Conservation (phyloP, 1,140 invertebrate species). For the Caenorhabditis elegans region DNA sequence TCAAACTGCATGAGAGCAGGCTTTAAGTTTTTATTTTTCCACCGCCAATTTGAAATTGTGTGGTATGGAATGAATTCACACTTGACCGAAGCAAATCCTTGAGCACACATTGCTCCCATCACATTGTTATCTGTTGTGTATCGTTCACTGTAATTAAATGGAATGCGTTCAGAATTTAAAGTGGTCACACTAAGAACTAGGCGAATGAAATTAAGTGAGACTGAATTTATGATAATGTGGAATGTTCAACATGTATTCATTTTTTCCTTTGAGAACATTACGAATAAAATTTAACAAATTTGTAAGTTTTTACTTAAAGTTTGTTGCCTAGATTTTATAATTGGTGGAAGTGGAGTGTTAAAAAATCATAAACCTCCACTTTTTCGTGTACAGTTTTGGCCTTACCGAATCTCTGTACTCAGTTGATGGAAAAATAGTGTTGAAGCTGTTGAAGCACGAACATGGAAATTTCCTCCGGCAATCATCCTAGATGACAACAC, state of each 20-base stretch:
- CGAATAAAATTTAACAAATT: too few relatives aligned
- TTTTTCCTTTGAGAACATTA: too few relatives aligned
- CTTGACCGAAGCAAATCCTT: not conserved
- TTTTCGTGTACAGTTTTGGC: too few relatives aligned
- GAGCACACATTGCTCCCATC: constrained; percentile 10
- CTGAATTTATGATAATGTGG: too few relatives aligned
- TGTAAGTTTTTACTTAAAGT: too few relatives aligned
- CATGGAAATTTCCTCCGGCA: constrained; percentile 18
- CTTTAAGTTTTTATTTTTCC: constrained; percentile 12
- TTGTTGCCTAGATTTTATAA: too few relatives aligned
- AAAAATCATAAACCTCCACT: too few relatives aligned
- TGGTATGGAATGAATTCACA: constrained; percentile 16
- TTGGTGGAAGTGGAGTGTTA: too few relatives aligned
- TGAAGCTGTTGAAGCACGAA: not conserved
- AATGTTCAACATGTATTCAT: too few relatives aligned
- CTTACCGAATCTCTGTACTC: constrained; percentile 7
- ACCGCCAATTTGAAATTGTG: constrained; percentile 7
- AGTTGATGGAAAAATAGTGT: constrained; percentile 16
- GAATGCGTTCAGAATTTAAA: too few relatives aligned
- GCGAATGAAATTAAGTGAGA: too few relatives aligned
- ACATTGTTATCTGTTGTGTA: constrained; percentile 21
- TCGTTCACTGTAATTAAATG: not conserved
- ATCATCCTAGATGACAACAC: constrained; percentile 2
- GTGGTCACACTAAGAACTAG: too few relatives aligned
- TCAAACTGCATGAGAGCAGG: constrained; percentile 12